Conservation (phyloP, 2,113 vertebrate species). For the Oxygymnocypris stewartii region DNA sequence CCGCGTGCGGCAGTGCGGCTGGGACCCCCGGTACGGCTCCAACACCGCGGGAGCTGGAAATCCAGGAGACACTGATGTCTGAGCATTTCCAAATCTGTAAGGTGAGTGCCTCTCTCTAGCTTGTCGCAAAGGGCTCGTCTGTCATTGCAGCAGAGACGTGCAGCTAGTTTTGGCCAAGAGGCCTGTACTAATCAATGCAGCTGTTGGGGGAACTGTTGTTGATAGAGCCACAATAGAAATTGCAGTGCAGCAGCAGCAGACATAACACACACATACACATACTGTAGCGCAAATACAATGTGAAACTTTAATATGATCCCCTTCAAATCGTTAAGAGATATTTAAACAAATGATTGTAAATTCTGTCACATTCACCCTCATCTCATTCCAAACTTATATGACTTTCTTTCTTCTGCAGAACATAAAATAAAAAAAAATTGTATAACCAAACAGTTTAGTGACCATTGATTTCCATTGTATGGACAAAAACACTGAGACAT, state of each 20-base stretch:
- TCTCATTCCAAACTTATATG: background rate
- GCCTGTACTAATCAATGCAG: background rate
- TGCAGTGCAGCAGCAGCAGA: background rate
- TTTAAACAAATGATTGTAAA: background rate
- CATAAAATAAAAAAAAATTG: background rate
- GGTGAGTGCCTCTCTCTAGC: conserved; percentile 74
- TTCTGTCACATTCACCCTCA: background rate
- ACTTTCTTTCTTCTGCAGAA: background rate
- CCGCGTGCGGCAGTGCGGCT: conserved; percentile 81
- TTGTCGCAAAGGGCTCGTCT: conserved; percentile 13
- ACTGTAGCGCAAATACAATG: background rate
- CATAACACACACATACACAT: background rate
- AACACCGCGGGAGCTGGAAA: conserved; percentile 83
- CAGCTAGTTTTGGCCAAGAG: conserved; percentile 10
- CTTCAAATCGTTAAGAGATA: background rate
- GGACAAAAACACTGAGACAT: too few relatives aligned
- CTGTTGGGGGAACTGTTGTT: background rate
- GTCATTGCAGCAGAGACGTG: conserved; percentile 20
- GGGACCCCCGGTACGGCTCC: conserved; percentile 77
- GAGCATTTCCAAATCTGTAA: conserved; percentile 97
- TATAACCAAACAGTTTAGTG: background rate
- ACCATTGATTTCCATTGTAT: background rate
- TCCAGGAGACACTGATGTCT: conserved; percentile 90
- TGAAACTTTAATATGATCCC: background rate
- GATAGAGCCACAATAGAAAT: conserved; percentile 12